These are phyloP conservation scores for Rhagologus leucostigma DNA, from an alignment of 2,113 vertebrate species.

Conservation along the genomic window DNA sequence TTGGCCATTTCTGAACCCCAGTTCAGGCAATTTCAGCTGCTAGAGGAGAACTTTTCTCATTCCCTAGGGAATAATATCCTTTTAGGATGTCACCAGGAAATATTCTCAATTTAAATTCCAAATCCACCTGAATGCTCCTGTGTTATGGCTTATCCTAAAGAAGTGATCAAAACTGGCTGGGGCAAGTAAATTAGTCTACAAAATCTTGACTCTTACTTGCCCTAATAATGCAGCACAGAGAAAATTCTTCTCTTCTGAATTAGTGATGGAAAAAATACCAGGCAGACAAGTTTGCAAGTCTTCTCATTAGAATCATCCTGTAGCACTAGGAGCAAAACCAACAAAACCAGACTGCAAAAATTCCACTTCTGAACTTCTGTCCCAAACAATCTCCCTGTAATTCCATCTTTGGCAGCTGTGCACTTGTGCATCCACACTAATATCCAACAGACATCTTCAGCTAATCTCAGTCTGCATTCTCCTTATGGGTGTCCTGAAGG, in stretches of 20 bases:
- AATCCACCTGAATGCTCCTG: neutral
- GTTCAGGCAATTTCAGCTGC: neutral
- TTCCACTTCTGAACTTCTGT: neutral
- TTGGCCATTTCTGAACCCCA: neutral
- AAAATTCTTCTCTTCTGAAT: neutral
- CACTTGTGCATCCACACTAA: neutral
- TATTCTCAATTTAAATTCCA: neutral
- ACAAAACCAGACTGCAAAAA: neutral
- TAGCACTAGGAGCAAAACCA: neutral
- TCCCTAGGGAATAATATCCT: neutral
- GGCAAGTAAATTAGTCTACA: neutral
- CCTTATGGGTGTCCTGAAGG: neutral
- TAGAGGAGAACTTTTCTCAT: neutral
- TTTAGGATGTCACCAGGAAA: neutral
- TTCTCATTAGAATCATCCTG: neutral
- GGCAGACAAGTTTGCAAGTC: neutral
- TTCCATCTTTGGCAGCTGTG: constrained; percentile 39
- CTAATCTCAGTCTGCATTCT: constrained; percentile 51
- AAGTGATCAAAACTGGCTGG: neutral
- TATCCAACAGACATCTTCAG: neutral
- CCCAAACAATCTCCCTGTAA: neutral
- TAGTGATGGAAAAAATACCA: neutral
- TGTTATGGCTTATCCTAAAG: neutral
- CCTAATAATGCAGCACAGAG: neutral
- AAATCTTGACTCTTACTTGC: neutral